Evolutionary conservation across 2,113 vertebrate species (phyloP).

Genomic region (Monarcha castaneiventris): DNA sequence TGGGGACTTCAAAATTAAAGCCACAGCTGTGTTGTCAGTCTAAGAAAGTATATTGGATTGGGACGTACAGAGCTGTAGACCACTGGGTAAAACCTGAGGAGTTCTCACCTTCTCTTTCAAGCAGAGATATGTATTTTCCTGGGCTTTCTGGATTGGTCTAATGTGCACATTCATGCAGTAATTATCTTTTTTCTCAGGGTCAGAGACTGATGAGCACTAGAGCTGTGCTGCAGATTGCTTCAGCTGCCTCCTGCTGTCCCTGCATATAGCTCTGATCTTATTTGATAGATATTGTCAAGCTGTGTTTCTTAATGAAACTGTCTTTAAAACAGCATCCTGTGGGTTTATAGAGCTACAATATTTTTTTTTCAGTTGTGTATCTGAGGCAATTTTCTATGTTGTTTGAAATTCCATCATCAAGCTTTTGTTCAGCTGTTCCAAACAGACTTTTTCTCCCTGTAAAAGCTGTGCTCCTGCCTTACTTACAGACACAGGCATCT

Average conservation of each 20-base stretch:
- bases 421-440: background rate
- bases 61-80: background rate
- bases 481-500: background rate
- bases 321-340: background rate
- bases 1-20: background rate
- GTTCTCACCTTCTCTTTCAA: background rate
- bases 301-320: conserved; percentile 12
- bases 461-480: background rate
- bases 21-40: background rate
- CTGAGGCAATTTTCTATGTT: background rate
- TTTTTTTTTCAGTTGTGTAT: background rate
- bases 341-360: background rate
- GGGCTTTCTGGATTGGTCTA: background rate
- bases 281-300: background rate
- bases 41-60: background rate
- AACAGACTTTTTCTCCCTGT: background rate
- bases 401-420: background rate
- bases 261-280: background rate
- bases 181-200: background rate
- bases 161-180: background rate
- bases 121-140: background rate
- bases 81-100: background rate
- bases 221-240: conserved; percentile 38
- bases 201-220: background rate
- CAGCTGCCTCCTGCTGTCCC: conserved; percentile 18